These are phyloP conservation scores for Cathartes aura DNA, from an alignment of 2,113 vertebrate genomes.

Conservation along the genomic window DNA sequence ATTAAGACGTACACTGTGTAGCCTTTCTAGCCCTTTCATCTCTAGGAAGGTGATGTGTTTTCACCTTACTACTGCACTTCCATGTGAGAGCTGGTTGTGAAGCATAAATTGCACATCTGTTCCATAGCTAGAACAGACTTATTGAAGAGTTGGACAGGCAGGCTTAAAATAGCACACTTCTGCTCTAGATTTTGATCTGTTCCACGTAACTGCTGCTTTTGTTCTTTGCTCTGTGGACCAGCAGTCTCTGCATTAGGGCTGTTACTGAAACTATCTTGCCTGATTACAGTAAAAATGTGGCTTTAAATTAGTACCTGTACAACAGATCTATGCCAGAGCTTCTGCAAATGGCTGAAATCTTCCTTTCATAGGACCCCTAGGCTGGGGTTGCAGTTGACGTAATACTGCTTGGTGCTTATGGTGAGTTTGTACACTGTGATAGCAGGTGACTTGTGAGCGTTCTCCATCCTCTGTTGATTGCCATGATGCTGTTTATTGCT, in stretches of 20 bases:
- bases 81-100: neutral
- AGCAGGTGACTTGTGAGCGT: neutral
- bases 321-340: constrained; percentile 26
- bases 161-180: neutral
- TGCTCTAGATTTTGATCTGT: neutral
- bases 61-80: neutral
- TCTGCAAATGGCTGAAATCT: neutral
- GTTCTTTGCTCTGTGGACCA: neutral
- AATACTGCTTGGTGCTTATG: constrained; percentile 22
- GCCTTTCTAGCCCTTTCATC: constrained; percentile 6
- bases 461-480: neutral
- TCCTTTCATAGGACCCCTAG: neutral
- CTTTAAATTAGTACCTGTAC: constrained; percentile 3
- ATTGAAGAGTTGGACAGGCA: neutral
- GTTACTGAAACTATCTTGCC: constrained; percentile 3
- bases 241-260: neutral
- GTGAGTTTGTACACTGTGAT: neutral
- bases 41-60: neutral
- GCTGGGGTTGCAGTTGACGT: neutral
- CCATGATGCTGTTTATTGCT: neutral
- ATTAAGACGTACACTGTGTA: neutral
- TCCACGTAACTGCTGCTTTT: constrained; percentile 10
- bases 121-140: neutral
- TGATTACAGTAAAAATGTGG: constrained; percentile 11
- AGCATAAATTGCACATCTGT: neutral